Conservation (phyloP, 2,113 vertebrate genomes). For the Bungarus multicinctus region DNA sequence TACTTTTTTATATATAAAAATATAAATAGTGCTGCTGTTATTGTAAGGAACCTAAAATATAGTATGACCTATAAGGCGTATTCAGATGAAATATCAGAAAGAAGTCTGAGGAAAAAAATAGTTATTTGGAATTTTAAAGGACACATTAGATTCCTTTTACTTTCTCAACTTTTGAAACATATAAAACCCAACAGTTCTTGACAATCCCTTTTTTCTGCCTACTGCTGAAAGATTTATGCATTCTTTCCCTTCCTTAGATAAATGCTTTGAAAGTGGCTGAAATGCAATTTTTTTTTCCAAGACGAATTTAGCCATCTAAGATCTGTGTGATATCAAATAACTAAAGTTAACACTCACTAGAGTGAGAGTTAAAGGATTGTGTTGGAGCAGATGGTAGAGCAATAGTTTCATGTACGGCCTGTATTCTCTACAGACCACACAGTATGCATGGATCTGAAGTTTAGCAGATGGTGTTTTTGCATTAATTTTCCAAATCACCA, state of each 20-base stretch:
- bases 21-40: background rate
- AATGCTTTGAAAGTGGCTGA: slow-evolving; percentile 16
- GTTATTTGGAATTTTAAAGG: background rate
- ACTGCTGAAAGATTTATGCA: background rate
- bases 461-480: slow-evolving; percentile 77
- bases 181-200: background rate
- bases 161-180: background rate
- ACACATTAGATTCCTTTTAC: background rate
- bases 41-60: background rate
- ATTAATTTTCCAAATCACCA: slow-evolving; percentile 75
- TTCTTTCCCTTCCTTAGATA: background rate
- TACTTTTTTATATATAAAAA: background rate
- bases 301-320: slow-evolving; percentile 23
- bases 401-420: slow-evolving; percentile 51
- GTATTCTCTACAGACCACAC: slow-evolving; percentile 65
- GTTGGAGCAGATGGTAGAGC: slow-evolving; percentile 64
- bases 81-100: background rate
- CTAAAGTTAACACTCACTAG: slow-evolving; percentile 55
- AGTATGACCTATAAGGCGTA: no score
- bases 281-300: slow-evolving; percentile 24
- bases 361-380: slow-evolving; percentile 50
- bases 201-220: background rate
- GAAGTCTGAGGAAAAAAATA: background rate
- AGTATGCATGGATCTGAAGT: slow-evolving; percentile 64
- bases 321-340: slow-evolving; percentile 33